Evolutionary conservation across 2,797 vertebrate species (phyloP).

Genomic region (Crenichthys baileyi): DNA sequence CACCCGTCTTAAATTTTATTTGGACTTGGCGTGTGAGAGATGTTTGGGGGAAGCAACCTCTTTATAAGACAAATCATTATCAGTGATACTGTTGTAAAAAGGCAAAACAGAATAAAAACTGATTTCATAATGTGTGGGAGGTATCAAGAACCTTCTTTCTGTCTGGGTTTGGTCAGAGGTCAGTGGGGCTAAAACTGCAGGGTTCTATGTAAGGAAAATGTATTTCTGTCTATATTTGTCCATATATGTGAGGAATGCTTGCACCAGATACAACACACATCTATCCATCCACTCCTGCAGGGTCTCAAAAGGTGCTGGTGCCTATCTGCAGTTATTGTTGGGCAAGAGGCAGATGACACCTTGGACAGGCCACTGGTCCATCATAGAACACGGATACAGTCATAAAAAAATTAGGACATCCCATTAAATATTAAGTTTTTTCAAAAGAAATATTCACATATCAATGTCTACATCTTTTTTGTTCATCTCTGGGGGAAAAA

Average conservation of each 20-base stretch:
- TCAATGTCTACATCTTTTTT: neutral
- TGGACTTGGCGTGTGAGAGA: slow-evolving; percentile 60
- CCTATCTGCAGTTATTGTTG: neutral
- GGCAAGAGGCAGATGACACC: too few species aligned
- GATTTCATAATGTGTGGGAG: slow-evolving; percentile 68
- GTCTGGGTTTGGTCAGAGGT: neutral
- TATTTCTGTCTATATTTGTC: neutral
- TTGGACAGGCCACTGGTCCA: neutral
- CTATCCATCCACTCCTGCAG: neutral
- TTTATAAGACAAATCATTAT: slow-evolving; percentile 54
- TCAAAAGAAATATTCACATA: too few species aligned
- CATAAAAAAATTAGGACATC: too few species aligned
- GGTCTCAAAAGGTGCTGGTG: neutral
- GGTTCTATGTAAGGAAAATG: neutral
- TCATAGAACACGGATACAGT: too few species aligned
- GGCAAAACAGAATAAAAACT: slow-evolving; percentile 70
- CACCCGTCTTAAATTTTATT: slow-evolving; percentile 55
- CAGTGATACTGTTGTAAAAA: slow-evolving; percentile 73
- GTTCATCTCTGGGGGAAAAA: neutral
- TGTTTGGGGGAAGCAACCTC: slow-evolving; percentile 50
- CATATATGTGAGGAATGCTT: neutral
- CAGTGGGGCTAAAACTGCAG: neutral
- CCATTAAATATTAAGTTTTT: too few species aligned
- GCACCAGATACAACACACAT: neutral
- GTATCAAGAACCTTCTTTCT: slow-evolving; percentile 19